A percentile compares a stretch with the other conserved stretches of the same genome.
Evolutionary conservation across 2,888 invertebrate species (phyloP).

Genomic region (Andrena camellia): DNA sequence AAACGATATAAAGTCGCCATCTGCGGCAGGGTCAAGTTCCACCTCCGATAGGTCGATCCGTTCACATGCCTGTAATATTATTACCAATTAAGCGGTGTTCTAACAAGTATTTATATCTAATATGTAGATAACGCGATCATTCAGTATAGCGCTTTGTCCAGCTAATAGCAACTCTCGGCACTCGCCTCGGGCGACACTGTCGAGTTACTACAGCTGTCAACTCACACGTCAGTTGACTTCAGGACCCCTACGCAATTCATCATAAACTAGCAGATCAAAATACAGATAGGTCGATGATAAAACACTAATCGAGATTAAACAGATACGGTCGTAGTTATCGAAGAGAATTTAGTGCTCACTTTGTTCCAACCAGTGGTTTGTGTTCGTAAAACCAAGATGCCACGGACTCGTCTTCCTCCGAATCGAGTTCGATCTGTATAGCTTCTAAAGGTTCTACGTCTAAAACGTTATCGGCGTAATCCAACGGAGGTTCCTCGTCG

Average conservation of each 20-base stretch:
- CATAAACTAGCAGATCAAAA: slow-evolving; percentile 64
- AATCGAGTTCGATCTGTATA: slow-evolving; percentile 98
- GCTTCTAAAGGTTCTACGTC: slow-evolving; percentile 99
- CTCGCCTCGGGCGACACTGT: slow-evolving; percentile 78
- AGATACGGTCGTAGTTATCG: background rate
- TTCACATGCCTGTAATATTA: slow-evolving; percentile 91
- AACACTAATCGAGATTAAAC: background rate
- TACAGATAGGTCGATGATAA: background rate
- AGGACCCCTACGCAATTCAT: slow-evolving; percentile 85
- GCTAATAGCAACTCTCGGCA: slow-evolving; percentile 64
- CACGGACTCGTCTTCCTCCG: slow-evolving; percentile 96
- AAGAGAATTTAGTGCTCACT: slow-evolving; percentile 86
- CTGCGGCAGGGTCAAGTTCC: slow-evolving; percentile 98
- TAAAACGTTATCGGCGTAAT: slow-evolving; percentile 99
- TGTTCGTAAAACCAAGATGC: slow-evolving; percentile 99
- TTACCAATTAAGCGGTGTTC: background rate
- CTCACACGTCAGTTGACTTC: slow-evolving; percentile 83
- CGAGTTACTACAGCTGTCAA: slow-evolving; percentile 76
- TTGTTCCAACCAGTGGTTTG: slow-evolving; percentile 96
- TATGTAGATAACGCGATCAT: background rate
- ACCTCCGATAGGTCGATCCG: slow-evolving; percentile 98
- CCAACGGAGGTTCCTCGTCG: slow-evolving; percentile 99
- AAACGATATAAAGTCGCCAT: slow-evolving; percentile 99
- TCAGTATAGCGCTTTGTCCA: slow-evolving; percentile 77
- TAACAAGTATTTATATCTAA: background rate